A percentile compares a stretch with the other conserved stretches of the same genome.
phyloP scores from a whole-genome alignment of 2,797 vertebrate species.

The Coregonus ussuriensis region DNA sequence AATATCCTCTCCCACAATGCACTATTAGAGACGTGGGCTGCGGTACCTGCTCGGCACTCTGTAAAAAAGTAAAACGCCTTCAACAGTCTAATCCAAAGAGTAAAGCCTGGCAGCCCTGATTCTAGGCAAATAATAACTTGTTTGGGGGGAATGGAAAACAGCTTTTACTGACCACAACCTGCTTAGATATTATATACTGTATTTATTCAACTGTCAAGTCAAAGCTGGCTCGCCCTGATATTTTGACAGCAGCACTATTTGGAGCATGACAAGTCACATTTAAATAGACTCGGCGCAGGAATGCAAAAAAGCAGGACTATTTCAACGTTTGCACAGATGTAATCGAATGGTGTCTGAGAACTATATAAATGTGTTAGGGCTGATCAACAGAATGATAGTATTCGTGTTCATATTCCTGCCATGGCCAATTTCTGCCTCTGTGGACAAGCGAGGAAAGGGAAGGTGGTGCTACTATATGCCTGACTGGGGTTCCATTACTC shows the following conservation, averaged over 20 bases:
- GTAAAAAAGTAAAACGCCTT: constrained; percentile 8
- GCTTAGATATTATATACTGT: constrained; percentile 50
- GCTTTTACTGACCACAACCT: constrained; percentile 67
- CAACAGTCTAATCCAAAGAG: constrained; percentile 50
- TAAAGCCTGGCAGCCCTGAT: constrained; percentile 48
- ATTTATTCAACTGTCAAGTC: constrained; percentile 65
- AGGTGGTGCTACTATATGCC: not conserved
- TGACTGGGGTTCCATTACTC: constrained; percentile 27
- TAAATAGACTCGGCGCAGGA: constrained; percentile 59
- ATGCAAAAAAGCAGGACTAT: constrained; percentile 53
- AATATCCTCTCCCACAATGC: constrained; percentile 29
- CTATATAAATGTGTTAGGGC: constrained; percentile 58
- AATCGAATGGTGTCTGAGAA: constrained; percentile 62
- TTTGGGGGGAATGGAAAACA: constrained; percentile 10
- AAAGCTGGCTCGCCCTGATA: constrained; percentile 47
- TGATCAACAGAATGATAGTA: constrained; percentile 41
- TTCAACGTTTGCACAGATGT: constrained; percentile 57
- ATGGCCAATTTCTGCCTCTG: constrained; percentile 5
- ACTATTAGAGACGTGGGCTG: not conserved
- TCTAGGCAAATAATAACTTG: constrained; percentile 43
- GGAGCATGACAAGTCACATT: constrained; percentile 68
- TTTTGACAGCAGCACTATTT: constrained; percentile 71
- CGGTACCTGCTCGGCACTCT: constrained; percentile 15
- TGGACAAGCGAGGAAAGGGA: not conserved
- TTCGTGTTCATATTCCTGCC: constrained; percentile 37